These are phyloP conservation scores for Stegophylla sp. DNA, from an alignment of 2,888 invertebrate genomes.

Conservation along the genomic window DNA sequence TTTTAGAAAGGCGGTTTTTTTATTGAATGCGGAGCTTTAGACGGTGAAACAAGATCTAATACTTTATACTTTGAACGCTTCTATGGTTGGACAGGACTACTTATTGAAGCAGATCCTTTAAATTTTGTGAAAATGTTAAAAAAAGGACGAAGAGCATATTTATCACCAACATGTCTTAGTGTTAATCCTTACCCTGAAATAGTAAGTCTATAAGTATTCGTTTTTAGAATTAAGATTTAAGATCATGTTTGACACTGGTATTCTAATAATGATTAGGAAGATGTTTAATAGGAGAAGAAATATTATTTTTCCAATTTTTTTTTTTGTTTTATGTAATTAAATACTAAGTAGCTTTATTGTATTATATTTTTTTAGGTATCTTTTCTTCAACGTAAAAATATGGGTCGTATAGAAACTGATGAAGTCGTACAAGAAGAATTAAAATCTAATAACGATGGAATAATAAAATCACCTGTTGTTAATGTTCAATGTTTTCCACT, in stretches of 20 bases:
- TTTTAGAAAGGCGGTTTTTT: conserved; percentile 67
- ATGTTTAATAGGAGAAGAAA: too few species aligned
- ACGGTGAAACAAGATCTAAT: conserved; percentile 69
- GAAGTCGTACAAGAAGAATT: conserved; percentile 28
- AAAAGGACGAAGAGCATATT: conserved; percentile 66
- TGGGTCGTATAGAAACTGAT: conserved; percentile 44
- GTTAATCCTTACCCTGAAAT: conserved; percentile 65
- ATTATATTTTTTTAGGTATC: conserved; percentile 27
- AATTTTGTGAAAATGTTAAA: conserved; percentile 66
- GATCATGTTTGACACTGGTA: not conserved
- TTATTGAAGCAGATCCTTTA: conserved; percentile 68
- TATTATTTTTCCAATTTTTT: too few species aligned
- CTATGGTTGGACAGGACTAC: conserved; percentile 67
- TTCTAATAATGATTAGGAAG: not conserved
- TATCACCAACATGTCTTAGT: conserved; percentile 67
- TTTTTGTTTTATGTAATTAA: not conserved
- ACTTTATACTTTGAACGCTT: conserved; percentile 67
- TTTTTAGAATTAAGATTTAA: too few species aligned
- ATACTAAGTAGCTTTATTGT: not conserved
- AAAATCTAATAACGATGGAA: conserved; percentile 61
- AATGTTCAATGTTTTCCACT: conserved; percentile 69
- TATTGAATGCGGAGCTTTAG: conserved; percentile 69
- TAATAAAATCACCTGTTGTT: conserved; percentile 61
- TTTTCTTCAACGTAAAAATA: conserved; percentile 39
- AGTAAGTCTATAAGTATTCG: conserved; percentile 63